Evolutionary conservation across 2,797 vertebrate genomes (phyloP).

Genomic region (Falco rusticolus): DNA sequence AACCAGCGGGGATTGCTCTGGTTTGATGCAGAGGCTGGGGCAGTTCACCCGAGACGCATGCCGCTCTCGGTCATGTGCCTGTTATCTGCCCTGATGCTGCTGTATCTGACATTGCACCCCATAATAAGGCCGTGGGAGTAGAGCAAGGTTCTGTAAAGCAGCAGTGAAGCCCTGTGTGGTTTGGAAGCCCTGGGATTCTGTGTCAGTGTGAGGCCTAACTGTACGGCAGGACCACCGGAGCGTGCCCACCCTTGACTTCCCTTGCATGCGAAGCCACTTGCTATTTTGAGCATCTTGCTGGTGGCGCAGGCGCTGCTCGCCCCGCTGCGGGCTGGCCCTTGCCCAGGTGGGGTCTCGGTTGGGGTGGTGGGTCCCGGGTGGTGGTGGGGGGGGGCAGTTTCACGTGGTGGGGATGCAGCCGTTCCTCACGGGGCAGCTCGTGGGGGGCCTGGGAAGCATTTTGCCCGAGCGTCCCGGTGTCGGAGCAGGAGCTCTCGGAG

Average conservation of each 20-base stretch:
- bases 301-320: not conserved
- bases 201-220: fast-evolving
- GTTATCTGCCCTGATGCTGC: fast-evolving
- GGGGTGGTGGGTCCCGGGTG: not conserved
- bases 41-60: fast-evolving
- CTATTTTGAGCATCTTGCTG: not conserved
- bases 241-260: fast-evolving
- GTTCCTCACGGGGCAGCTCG: not conserved
- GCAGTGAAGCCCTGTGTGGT: fast-evolving
- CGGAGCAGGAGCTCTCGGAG: fast-evolving
- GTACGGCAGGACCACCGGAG: not conserved
- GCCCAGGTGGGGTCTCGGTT: not conserved
- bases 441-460: not conserved
- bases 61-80: fast-evolving
- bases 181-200: not conserved
- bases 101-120: fast-evolving
- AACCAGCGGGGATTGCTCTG: fast-evolving
- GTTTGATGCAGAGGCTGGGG: fast-evolving
- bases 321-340: fast-evolving
- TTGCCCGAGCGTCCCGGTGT: not conserved
- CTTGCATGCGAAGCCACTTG: fast-evolving
- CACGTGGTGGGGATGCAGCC: fast-evolving
- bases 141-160: too few relatives aligned
- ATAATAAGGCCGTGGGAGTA: fast-evolving
- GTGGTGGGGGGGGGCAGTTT: not conserved